phyloP scores from a whole-genome alignment of 2,888 invertebrate genomes.

The Podabrus alpinus region DNA sequence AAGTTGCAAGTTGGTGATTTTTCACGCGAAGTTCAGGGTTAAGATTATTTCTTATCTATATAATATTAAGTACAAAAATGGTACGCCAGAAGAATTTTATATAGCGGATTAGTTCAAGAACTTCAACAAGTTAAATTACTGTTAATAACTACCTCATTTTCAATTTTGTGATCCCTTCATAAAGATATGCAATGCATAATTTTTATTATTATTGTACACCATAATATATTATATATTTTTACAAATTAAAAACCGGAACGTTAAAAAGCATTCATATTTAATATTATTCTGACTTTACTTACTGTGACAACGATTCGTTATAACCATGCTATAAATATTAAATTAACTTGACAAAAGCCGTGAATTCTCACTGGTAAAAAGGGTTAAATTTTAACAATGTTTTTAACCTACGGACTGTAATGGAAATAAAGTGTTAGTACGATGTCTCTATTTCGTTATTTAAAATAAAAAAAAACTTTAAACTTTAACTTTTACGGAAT shows the following conservation, averaged over 20 bases:
- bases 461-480: neutral
- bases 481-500: neutral
- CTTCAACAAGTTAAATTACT: neutral
- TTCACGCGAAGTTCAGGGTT: neutral
- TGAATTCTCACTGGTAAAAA: slow-evolving; percentile 13
- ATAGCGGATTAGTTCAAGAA: neutral
- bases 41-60: neutral
- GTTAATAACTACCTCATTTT: too few species aligned
- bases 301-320: slow-evolving; percentile 18
- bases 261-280: slow-evolving; percentile 18
- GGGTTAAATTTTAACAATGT: slow-evolving; percentile 10
- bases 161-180: too few species aligned
- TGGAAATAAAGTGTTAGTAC: neutral
- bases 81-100: neutral
- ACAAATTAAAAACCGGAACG: neutral
- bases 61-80: neutral
- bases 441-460: neutral
- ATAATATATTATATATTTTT: too few species aligned
- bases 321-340: slow-evolving; percentile 18
- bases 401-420: neutral
- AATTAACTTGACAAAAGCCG: slow-evolving; percentile 11
- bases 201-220: too few species aligned
- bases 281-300: slow-evolving; percentile 11
- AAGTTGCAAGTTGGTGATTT: neutral
- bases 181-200: too few species aligned